Evolutionary conservation across 2,797 vertebrate species (phyloP), one percentile per base, ranked within the genome.

Genomic region (Poeciliopsis infans): DNA sequence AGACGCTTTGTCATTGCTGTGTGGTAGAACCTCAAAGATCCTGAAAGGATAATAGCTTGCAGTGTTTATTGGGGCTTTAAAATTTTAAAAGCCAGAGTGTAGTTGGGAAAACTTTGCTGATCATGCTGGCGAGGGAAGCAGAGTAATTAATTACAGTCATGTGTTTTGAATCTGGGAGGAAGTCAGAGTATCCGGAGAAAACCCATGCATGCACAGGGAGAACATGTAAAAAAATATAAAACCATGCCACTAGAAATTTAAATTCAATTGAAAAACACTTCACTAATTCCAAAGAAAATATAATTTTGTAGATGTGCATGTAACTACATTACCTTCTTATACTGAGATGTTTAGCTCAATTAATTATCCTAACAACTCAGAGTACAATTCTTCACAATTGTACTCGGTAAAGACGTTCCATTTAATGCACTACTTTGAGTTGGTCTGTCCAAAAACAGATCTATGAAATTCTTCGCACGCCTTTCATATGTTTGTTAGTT

Each of bases 31-130:
- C 73, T 70, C 28, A 39, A 11, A 36, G 33, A 36, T 61, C 80
- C 83, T 78, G 79, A 64, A 45, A 55, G 85, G 83, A 74, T 70
- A 0, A 71, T 79, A 71, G 74, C 74, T 83, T 79, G 61, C 78
- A 85, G 81, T 82, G 79, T 88, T 88, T 86, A 85, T 77, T 81
- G 84, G 84, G 83, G 81, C 83, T 83, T 84, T 47, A 84, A 74
- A 81, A 74, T 85, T 81, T 85, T 70, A 64, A 84, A 80, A 85
- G 83, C 69, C 81, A 81, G 59, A 45, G 79, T 77, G 88, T 87
- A 86, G 88, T 89, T 83, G 89, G 89, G 89, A 85, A 73, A 86
- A 80, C 72, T 89, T 87, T 83, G 82, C 88, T 90, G 81, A 86
- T 86, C 77, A 82, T 71, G 43, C 75, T 71, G 73, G 76, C 77